A percentile compares a stretch with the other conserved stretches of the same genome.
These are phyloP conservation scores for Rhinopomastus cyanomelas DNA, from an alignment of 2,113 vertebrate genomes.

Conservation along the genomic window DNA sequence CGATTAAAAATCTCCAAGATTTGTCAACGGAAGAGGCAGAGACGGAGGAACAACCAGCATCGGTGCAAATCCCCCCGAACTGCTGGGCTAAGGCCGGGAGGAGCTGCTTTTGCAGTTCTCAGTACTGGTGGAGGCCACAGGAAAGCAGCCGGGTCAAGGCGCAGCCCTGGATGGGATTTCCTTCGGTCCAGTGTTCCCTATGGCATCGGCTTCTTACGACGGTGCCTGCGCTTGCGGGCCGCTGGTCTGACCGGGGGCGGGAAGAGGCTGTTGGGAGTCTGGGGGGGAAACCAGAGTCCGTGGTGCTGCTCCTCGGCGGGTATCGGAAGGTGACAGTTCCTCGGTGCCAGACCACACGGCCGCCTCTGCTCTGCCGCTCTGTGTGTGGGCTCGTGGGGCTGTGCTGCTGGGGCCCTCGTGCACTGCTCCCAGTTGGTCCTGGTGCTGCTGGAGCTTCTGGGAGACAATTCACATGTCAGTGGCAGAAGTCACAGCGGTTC, in stretches of 20 bases:
- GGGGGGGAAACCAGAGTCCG: background rate
- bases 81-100: too few species aligned
- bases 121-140: background rate
- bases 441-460: background rate
- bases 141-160: too few species aligned
- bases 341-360: fast-evolving
- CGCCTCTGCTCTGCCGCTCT: fast-evolving
- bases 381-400: fast-evolving
- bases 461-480: background rate
- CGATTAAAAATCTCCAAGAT: too few species aligned
- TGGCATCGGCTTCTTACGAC: fast-evolving
- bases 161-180: fast-evolving
- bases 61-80: too few species aligned
- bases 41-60: too few species aligned
- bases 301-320: fast-evolving
- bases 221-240: background rate
- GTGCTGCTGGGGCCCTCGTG: fast-evolving
- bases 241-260: fast-evolving
- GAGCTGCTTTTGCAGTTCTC: background rate
- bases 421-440: background rate
- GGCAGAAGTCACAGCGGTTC: fast-evolving
- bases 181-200: fast-evolving
- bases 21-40: too few species aligned
- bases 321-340: fast-evolving
- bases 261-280: background rate